A percentile compares a stretch with the other conserved stretches of the same genome.
These are phyloP conservation scores for Oligia strigilis DNA, from an alignment of 2,888 invertebrate species.

Conservation along the genomic window DNA sequence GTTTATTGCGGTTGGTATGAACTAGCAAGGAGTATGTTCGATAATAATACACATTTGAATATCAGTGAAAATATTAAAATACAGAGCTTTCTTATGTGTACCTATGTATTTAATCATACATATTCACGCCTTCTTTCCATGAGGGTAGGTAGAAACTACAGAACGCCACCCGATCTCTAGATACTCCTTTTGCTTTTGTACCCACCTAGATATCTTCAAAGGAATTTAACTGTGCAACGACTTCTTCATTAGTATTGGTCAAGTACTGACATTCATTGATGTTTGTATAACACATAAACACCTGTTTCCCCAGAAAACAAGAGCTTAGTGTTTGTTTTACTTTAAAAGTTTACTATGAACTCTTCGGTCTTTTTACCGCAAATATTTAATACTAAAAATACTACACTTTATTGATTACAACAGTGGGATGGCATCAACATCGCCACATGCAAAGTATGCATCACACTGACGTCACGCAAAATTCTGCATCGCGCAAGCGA, in stretches of 20 bases:
- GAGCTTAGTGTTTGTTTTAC: constrained; percentile 24
- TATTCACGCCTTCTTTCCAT: background rate
- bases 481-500: background rate
- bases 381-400: constrained; percentile 6
- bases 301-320: background rate
- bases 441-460: background rate
- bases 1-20: background rate
- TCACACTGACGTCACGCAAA: background rate
- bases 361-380: background rate
- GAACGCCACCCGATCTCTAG: background rate
- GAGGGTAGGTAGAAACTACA: background rate
- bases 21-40: background rate
- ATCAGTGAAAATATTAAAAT: background rate
- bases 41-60: background rate
- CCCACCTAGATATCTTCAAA: background rate
- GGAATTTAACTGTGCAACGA: too few relatives aligned
- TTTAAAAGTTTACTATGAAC: constrained; percentile 3
- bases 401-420: background rate
- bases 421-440: background rate
- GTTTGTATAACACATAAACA: constrained; percentile 20
- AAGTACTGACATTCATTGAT: constrained; percentile 10
- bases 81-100: background rate
- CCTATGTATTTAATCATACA: background rate
- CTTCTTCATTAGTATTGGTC: background rate
- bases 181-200: background rate